phyloP scores from a whole-genome alignment of 1,140 invertebrate genomes.

The Druon quercuslanigerum region DNA sequence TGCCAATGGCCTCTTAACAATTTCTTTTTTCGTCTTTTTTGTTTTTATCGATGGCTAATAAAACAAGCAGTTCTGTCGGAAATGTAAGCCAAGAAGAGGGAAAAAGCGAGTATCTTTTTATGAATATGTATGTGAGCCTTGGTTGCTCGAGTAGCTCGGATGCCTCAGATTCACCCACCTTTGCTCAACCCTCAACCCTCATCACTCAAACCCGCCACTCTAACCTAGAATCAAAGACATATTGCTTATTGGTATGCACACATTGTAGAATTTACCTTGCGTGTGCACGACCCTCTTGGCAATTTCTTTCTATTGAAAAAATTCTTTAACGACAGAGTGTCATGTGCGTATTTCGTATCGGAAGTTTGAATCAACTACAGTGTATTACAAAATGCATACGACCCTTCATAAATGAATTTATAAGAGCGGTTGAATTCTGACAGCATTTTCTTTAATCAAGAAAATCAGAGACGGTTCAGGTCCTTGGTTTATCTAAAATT shows the following conservation, averaged over 20 bases:
- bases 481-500: too few relatives aligned
- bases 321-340: background rate
- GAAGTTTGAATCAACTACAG: background rate
- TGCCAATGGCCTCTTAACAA: background rate
- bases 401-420: too few relatives aligned
- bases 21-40: constrained; percentile 31
- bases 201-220: background rate
- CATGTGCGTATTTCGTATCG: constrained; percentile 11
- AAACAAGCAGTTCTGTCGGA: constrained; percentile 51
- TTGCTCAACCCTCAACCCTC: background rate
- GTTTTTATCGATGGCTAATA: constrained; percentile 54
- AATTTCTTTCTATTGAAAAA: background rate
- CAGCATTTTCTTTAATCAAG: too few relatives aligned
- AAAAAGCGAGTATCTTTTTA: constrained; percentile 48
- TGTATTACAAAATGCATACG: background rate
- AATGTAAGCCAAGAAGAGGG: constrained; percentile 36
- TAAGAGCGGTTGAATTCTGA: too few relatives aligned
- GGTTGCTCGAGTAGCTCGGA: constrained; percentile 44
- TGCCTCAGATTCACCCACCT: constrained; percentile 6
- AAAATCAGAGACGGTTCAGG: too few relatives aligned
- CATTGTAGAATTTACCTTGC: background rate
- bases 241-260: constrained; percentile 12
- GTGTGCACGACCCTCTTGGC: background rate
- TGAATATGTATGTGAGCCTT: constrained; percentile 48
- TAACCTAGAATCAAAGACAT: constrained; percentile 23